Conservation (phyloP, 2,113 vertebrate species). For the Poeciliopsis turrubarensis region DNA sequence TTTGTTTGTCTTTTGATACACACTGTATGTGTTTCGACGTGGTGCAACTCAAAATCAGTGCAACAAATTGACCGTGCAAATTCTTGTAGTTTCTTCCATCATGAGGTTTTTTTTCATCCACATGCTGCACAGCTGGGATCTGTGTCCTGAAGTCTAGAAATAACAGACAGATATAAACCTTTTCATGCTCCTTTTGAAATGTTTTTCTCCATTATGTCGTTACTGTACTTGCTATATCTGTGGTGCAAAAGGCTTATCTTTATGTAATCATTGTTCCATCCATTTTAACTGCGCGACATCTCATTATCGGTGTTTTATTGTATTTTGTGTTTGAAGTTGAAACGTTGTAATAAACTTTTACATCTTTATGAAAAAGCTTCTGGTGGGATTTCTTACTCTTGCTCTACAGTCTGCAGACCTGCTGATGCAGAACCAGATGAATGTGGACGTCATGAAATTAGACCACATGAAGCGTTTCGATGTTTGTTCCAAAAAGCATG, state of each 20-base stretch:
- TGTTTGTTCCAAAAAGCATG: too few species aligned
- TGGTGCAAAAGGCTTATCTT: slow-evolving; percentile 23
- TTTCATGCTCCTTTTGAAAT: slow-evolving; percentile 26
- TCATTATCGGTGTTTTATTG: slow-evolving; percentile 16
- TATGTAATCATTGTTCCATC: slow-evolving; percentile 31
- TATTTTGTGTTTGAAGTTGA: slow-evolving; percentile 52
- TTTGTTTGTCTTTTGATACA: not conserved
- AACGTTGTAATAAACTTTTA: slow-evolving; percentile 10
- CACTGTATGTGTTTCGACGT: not conserved
- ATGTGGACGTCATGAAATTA: too few species aligned
- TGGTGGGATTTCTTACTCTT: not conserved
- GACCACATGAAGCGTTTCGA: too few species aligned
- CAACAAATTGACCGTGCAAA: not conserved
- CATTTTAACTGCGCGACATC: slow-evolving; percentile 18
- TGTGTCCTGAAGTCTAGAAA: slow-evolving; percentile 28
- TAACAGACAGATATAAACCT: slow-evolving; percentile 13
- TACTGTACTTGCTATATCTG: slow-evolving; percentile 29
- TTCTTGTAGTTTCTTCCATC: not conserved
- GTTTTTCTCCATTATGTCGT: slow-evolving; percentile 20
- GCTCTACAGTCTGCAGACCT: not conserved
- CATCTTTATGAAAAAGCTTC: slow-evolving; percentile 3
- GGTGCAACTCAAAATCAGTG: slow-evolving; percentile 6
- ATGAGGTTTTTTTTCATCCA: not conserved
- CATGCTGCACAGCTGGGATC: slow-evolving; percentile 57
- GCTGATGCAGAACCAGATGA: not conserved